Base-by-base conservation (phyloP, 1,140 invertebrate genomes). In the Cheumatopsyche charites region DNA sequence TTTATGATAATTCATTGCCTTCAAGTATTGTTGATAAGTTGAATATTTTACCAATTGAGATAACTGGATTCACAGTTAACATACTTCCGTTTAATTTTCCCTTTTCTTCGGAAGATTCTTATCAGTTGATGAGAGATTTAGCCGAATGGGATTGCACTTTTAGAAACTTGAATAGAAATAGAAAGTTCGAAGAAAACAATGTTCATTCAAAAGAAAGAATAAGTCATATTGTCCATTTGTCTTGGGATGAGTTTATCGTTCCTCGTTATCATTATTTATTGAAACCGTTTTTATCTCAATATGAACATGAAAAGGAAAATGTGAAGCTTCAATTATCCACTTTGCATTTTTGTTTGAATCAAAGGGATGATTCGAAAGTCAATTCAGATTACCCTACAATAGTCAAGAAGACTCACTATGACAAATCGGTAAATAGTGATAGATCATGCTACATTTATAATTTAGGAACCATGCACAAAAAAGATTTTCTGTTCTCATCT, bases 101-200 rank as follows among this genome's bases (percentile, higher is more conserved):
- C n/a, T 82, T 83, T 77, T 74, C 81, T 70, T 83, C 84, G 76
- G 77, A 79, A 36, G 80, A 81, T 69, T 83, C 82, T 15, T 85
- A 85, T 75, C 77, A 79, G 4, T 77, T 85, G 62, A 80, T 82
- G 7, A 76, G 79, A 68, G 83, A 82, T 75, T 81, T 90, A 36
- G 82, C 91, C 17, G 85, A 89, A 78, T 80, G 86, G 21, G 90
- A 92, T 79, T 92, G 90, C 78, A 73, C 88, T 1, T 87, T 89
- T 61, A 78, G 83, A 73, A 80, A 85, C 70, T 83, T 83, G 61
- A 80, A 78, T 77, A 79, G 78, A 75, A 83, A 85, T 72, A 84
- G 81, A 67, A 82, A 83, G 66, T 82, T 84, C 15, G 42, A 77
- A 5, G 77, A 80, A 61, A 83, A 82, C 36, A 65, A 76, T 49